These are phyloP conservation scores for Paradoxurus hermaphroditus DNA, from an alignment of 2,113 vertebrate species.

Conservation along the genomic window DNA sequence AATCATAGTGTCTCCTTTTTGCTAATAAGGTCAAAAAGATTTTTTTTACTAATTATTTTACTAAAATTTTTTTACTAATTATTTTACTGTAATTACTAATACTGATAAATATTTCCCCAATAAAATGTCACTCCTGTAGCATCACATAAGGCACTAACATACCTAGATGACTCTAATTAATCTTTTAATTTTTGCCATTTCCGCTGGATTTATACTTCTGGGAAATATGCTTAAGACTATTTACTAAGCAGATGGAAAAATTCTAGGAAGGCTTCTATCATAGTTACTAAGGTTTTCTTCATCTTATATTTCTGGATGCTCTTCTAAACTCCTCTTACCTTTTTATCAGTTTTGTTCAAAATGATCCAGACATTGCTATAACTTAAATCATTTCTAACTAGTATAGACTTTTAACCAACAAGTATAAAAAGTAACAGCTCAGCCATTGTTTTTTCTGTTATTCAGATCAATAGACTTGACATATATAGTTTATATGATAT, in stretches of 20 bases:
- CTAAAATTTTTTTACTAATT: not conserved
- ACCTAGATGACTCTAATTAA: not conserved
- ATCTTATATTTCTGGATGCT: not conserved
- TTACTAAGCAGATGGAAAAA: not conserved
- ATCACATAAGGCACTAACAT: not conserved
- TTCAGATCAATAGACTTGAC: not conserved
- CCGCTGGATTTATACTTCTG: not conserved
- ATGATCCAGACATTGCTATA: not conserved
- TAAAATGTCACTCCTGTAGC: not conserved
- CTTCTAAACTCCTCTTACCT: not conserved
- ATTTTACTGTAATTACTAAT: not conserved
- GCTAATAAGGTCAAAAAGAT: not conserved
- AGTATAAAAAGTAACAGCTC: not conserved
- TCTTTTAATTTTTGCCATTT: constrained; percentile 15
- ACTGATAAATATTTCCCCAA: not conserved
- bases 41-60: not conserved
- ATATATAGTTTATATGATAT: not conserved
- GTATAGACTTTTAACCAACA: not conserved
- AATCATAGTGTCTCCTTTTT: not conserved
- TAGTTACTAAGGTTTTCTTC: not conserved
- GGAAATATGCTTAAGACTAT: constrained; percentile 1
- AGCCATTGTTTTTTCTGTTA: constrained; percentile 22
- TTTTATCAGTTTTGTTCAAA: not conserved
- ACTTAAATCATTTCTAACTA: not conserved
- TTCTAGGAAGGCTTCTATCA: not conserved